Base-by-base conservation (phyloP, 2,888 invertebrate species). In the Meteorus colon region DNA sequence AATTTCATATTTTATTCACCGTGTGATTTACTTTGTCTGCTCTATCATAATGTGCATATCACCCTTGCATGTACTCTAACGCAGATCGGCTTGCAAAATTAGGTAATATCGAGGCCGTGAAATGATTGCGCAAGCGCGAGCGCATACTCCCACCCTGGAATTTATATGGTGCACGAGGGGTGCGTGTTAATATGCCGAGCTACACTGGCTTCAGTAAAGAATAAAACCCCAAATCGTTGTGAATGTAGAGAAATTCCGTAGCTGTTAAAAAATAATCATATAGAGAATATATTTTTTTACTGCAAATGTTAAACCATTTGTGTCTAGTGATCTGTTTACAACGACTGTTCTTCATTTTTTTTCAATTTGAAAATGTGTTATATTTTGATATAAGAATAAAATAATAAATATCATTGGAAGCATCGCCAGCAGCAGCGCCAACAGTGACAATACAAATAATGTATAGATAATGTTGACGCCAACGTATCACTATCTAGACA, bases 231-330 rank as follows among this genome's bases (percentile, higher is more conserved):
- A 62, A 73, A 75, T 63, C 41, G 63, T 41, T 51, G 73, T 60
- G 60, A 76, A 29, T 72, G 51, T 71, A 62, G 8, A 19, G 19
- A 8, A 55, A 51, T 63, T 34, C 31, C 14, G 73, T 73, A 73
- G 65, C 65, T 73, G 24, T 48, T 59, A 60, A 59, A 45, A 45
- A 16, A 59, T 68, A 29, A 29, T 41, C 59, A 27, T 19, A 60
- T 60, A 74, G 19, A 67, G 19, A 16, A 72, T 73, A 73, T 76
- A 76, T 76, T 76, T 76, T 76, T 76, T 0, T 76, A 76, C 76
- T 8, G 31, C 41, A 71, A n/a, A 41, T 59, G 29, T 31, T 74
- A n/a, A 62, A 51, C 60, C 16, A 41, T 41, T 73, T 67, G 29
- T 65, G 19, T n/a, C 65, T 19, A n/a, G 65, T 65, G 65, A 63